Conservation (phyloP, 2,888 invertebrate genomes). For the Drosophila peninsularis region DNA sequence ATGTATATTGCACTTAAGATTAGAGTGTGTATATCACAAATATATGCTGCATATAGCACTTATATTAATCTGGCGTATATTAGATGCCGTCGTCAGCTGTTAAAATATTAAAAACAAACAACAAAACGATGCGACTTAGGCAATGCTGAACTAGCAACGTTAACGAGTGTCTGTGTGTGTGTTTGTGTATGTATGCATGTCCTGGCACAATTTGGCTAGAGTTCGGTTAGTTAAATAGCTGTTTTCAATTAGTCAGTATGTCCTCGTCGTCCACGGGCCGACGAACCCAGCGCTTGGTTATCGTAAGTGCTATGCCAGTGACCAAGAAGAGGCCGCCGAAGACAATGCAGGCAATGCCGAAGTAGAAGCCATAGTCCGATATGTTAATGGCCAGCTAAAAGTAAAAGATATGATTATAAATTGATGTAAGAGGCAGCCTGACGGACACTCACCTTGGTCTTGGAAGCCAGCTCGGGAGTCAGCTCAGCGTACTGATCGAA, state of each 20-base stretch:
- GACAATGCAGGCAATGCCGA: conserved; percentile 74
- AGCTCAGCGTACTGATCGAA: conserved; percentile 89
- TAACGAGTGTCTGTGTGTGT: conserved; percentile 21
- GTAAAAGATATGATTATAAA: background rate
- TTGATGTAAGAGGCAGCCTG: too few relatives aligned
- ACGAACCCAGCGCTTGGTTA: conserved; percentile 81
- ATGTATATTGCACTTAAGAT: conserved; percentile 48
- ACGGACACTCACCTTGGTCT: conserved; percentile 73
- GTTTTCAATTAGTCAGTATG: conserved; percentile 66
- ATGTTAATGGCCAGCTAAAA: conserved; percentile 80
- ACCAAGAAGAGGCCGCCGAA: conserved; percentile 77
- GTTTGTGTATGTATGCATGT: conserved; percentile 10
- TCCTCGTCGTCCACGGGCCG: conserved; percentile 76
- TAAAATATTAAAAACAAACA: conserved; percentile 38
- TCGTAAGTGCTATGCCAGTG: conserved; percentile 77
- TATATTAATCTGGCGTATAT: conserved; percentile 10
- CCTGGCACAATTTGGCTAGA: conserved; percentile 71
- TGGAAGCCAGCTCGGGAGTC: conserved; percentile 86
- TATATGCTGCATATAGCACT: conserved; percentile 13
- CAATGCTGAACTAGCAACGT: conserved; percentile 56
- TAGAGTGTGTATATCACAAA: conserved; percentile 44
- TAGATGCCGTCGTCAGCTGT: conserved; percentile 12
- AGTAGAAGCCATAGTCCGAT: conserved; percentile 77
- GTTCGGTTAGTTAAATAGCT: conserved; percentile 3
- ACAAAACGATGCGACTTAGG: conserved; percentile 39